Evolutionary conservation across 2,888 invertebrate genomes (phyloP), one percentile per base, ranked within the genome.

Genomic region (Amorpha juglandis): DNA sequence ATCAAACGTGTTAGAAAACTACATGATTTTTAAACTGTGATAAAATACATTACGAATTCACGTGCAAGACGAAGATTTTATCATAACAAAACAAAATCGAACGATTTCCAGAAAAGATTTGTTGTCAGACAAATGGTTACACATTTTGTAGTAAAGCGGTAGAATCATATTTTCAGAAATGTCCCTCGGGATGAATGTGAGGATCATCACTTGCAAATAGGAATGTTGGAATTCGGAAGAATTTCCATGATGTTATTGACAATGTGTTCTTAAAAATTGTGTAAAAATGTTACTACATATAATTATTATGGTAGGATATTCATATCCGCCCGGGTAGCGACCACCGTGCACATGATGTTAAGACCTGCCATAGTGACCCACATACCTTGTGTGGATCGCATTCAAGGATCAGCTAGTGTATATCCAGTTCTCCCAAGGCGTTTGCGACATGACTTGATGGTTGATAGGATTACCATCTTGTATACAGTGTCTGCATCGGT

Each of bases 11-110:
- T 38, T 38, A 9, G 9, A 3, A 38, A 8, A 45, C 45, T 45
- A 4, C 14, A 45, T 14, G 45, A 14, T 45, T 12, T 45, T 45
- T 11, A 1, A 12, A 45, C 45, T 45, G 45, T 45, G 45, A 14
- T 50, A 50, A 19, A 19, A 12, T n/a, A 9, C 38, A 51, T 63
- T 51, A 51, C 51, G 51, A 38, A 63, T 63, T 63, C 63, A 63
- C 48, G 51, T 63, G 51, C 51, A 51, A 51, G 50, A 38, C 38
- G 58, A 58, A 58, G 42, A 42, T 58, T 58, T 58, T 58, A 58
- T 58, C 53, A 35, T 53, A 53, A 53, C 53, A 53, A 53, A 58
- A 58, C 58, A 58, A 38, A 58, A 58, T 58, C 58, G 58, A 42
- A 58, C 38, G 58, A 12, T 58, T 42, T 19, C 12, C 19, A 58